Evolutionary conservation across 2,113 vertebrate genomes (phyloP).

Genomic region (Odocoileus virginianus): DNA sequence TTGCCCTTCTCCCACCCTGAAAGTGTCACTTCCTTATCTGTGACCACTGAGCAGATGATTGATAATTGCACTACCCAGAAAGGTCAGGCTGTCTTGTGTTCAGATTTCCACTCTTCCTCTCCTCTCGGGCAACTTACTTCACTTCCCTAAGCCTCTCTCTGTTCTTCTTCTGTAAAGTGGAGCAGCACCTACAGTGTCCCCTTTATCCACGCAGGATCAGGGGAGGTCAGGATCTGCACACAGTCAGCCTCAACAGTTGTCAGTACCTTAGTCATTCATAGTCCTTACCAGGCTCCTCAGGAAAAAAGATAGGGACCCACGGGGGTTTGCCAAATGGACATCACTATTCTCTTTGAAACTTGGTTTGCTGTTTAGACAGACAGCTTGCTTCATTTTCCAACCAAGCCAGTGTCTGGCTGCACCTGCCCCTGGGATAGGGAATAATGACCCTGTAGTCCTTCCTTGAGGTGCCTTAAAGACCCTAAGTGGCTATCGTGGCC

Average conservation of each 20-base stretch:
- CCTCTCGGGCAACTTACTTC: background rate
- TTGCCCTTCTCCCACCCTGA: background rate
- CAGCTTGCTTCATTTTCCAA: background rate
- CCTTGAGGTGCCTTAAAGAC: slow-evolving; percentile 32
- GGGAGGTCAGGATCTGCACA: background rate
- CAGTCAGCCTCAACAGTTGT: background rate
- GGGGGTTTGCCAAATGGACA: background rate
- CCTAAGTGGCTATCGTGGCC: slow-evolving; percentile 51
- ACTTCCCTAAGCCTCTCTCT: background rate
- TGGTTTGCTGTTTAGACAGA: background rate
- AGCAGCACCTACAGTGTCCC: background rate
- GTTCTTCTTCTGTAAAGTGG: background rate
- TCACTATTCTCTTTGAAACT: background rate
- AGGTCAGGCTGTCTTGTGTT: background rate
- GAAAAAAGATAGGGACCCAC: background rate
- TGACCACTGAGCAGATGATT: background rate
- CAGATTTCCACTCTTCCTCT: background rate
- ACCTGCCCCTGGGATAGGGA: slow-evolving; percentile 39
- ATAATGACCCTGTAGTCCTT: no score
- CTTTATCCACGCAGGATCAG: accelerated
- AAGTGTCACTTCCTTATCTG: slow-evolving; percentile 17
- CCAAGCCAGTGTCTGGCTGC: background rate
- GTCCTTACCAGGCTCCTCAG: background rate
- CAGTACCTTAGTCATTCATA: background rate
- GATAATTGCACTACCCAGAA: background rate